Evolutionary conservation across 2,797 vertebrate genomes (phyloP).

Genomic region (Sebastes paucispinis): DNA sequence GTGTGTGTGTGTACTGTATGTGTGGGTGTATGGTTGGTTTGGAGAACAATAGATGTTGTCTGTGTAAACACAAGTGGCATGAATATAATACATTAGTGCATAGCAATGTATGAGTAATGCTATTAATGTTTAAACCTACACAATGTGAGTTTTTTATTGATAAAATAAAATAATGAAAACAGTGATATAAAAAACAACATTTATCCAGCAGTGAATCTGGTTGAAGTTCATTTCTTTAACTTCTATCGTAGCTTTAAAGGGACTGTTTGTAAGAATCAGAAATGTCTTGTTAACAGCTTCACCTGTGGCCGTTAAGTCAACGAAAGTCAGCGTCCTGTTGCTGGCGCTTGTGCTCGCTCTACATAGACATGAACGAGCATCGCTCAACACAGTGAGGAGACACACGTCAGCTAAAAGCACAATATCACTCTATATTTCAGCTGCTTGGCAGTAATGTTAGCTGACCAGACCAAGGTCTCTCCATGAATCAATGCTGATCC

Average conservation of each 20-base stretch:
- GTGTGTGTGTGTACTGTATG: neutral
- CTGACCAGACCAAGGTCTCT: no score
- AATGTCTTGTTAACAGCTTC: rapidly evolving
- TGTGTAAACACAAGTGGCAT: constrained; percentile 11
- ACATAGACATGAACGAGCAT: no score
- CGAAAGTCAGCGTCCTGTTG: no score
- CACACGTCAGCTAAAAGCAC: no score
- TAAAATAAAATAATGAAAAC: neutral
- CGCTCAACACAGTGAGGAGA: no score
- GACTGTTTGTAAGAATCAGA: no score
- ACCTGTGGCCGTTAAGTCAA: no score
- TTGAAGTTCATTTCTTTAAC: neutral
- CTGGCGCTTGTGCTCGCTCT: no score
- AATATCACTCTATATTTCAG: no score
- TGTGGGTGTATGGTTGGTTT: neutral
- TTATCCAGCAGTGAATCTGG: neutral
- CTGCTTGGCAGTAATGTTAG: no score
- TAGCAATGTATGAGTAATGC: neutral
- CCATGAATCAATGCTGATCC: no score
- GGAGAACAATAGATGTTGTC: neutral
- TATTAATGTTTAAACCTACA: neutral
- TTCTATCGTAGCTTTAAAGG: neutral
- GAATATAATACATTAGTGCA: neutral
- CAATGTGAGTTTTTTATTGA: neutral
- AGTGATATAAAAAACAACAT: neutral